These are phyloP conservation scores for Heterotilapia buettikoferi DNA, from an alignment of 2,113 vertebrate species.

Conservation along the genomic window DNA sequence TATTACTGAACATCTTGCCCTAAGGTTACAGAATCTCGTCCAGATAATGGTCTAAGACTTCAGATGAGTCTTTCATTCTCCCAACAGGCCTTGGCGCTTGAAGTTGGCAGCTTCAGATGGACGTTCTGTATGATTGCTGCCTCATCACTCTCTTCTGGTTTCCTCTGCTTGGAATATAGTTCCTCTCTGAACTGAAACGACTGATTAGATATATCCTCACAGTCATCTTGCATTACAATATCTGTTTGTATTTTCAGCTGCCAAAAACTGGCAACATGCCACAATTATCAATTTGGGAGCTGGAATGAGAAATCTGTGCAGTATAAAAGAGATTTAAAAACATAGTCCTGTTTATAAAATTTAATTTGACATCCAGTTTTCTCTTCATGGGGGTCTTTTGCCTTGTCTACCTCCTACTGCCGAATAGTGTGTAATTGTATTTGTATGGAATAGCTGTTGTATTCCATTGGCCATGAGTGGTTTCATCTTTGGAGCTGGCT, in stretches of 20 bases:
- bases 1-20: conserved; percentile 19
- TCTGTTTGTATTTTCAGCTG: neutral
- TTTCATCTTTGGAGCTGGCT: conserved; percentile 21
- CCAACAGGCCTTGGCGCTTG: conserved; percentile 38
- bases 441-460: conserved; percentile 28
- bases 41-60: conserved; percentile 57
- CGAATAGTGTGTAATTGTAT: conserved; percentile 13
- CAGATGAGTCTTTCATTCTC: conserved; percentile 41
- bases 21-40: conserved; percentile 48
- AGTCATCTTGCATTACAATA: neutral
- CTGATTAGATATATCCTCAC: conserved; percentile 10
- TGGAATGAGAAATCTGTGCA: conserved; percentile 3
- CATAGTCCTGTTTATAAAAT: conserved; percentile 15
- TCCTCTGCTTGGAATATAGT: neutral
- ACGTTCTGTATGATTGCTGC: conserved; percentile 22
- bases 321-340: conserved; percentile 10
- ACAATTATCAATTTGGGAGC: conserved; percentile 26
- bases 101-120: conserved; percentile 43
- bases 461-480: neutral
- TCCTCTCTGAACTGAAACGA: neutral
- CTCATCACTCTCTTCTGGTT: conserved; percentile 17
- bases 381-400: neutral
- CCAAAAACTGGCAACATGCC: neutral
- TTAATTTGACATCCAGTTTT: conserved; percentile 29
- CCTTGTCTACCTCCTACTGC: neutral